Conservation (phyloP, 1,140 invertebrate genomes). For the Macrosteles quadrilineatus region DNA sequence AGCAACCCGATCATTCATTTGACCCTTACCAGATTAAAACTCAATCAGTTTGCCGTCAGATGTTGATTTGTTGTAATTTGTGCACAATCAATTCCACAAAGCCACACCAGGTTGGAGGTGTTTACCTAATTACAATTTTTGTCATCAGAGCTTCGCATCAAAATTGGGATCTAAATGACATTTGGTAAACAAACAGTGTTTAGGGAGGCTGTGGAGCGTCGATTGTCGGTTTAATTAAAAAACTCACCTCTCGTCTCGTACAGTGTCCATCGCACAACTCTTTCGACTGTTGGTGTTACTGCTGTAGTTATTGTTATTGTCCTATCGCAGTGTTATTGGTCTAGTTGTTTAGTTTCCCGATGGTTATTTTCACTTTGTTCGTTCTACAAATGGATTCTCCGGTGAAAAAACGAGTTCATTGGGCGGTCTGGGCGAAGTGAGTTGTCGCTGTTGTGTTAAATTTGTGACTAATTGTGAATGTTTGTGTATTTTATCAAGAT, state of each 20-base stretch:
- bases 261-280: background rate
- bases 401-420: conserved; percentile 11
- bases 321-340: background rate
- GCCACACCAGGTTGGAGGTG: no score
- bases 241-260: background rate
- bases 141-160: background rate
- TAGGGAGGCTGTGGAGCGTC: background rate
- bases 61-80: no score
- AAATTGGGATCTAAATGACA: conserved; percentile 14
- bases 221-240: conserved; percentile 17
- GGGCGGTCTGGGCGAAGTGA: background rate
- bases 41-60: no score
- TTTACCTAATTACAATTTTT: background rate
- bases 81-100: no score
- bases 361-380: background rate
- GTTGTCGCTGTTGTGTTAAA: no score
- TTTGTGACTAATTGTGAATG: no score
- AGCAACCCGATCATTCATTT: no score
- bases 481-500: no score
- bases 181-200: background rate
- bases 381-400: background rate
- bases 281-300: background rate
- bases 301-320: background rate
- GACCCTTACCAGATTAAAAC: no score
- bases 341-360: background rate